Conservation (phyloP, 2,797 vertebrate species). For the Silurus aristotelis region DNA sequence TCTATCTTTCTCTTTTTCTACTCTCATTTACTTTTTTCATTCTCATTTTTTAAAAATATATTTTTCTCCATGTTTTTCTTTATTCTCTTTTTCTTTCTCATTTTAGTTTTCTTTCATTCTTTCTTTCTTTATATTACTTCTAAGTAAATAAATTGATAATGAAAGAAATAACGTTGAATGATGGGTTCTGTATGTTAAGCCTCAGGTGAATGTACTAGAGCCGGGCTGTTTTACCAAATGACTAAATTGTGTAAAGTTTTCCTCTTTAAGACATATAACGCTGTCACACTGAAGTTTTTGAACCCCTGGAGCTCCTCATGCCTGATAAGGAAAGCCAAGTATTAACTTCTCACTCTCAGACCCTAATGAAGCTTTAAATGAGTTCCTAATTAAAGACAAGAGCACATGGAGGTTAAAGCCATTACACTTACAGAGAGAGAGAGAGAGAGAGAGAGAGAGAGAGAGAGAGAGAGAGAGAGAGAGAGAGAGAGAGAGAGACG, state of each 20-base stretch:
- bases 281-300: not conserved
- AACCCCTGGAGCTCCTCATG: not conserved
- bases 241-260: not conserved
- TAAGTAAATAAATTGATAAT: too few relatives aligned
- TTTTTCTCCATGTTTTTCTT: too few relatives aligned
- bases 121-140: too few relatives aligned
- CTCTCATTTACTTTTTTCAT: too few relatives aligned
- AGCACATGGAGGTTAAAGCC: not conserved
- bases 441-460: too few relatives aligned
- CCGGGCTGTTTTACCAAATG: not conserved
- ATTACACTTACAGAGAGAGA: not conserved
- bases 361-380: conserved; percentile 12
- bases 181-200: conserved; percentile 51
- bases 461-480: too few relatives aligned
- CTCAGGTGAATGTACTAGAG: conserved; percentile 31
- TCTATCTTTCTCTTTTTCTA: too few relatives aligned
- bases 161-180: too few relatives aligned
- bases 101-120: too few relatives aligned
- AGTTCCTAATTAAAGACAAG: conserved; percentile 17
- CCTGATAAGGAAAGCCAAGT: not conserved
- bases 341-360: not conserved
- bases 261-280: not conserved
- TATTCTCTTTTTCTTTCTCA: too few relatives aligned
- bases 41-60: too few relatives aligned
- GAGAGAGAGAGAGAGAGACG: too few relatives aligned